Evolutionary conservation across 2,888 invertebrate species (phyloP).

Genomic region (Caenorhabditis sp.): DNA sequence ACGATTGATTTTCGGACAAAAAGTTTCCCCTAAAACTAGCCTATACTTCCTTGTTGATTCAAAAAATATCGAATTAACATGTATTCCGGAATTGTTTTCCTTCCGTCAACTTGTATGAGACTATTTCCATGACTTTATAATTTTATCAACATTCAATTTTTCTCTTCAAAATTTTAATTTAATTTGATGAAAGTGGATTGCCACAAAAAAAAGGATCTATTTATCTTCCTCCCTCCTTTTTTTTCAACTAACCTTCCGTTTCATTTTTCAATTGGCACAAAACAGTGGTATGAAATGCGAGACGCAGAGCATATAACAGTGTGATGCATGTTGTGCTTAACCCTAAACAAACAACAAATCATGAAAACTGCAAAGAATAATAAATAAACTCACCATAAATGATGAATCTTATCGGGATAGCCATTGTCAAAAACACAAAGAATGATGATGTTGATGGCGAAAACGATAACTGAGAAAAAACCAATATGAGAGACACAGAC

Average conservation of each 20-base stretch:
- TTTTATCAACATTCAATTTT: too few species aligned
- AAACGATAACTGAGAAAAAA: too few species aligned
- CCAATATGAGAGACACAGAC: too few species aligned
- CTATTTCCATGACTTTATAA: too few species aligned
- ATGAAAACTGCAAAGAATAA: not conserved
- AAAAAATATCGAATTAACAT: too few species aligned
- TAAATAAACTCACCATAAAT: conserved; percentile 23
- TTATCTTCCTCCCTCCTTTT: not conserved
- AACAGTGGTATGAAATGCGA: conserved; percentile 50
- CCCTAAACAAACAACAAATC: conserved; percentile 13
- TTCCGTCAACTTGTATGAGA: too few species aligned
- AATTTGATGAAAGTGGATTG: not conserved
- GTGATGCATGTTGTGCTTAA: conserved; percentile 42
- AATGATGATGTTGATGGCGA: not conserved
- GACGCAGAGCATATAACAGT: conserved; percentile 42
- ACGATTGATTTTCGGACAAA: too few species aligned
- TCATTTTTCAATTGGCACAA: conserved; percentile 42
- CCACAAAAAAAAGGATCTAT: not conserved
- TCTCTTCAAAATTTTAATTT: not conserved
- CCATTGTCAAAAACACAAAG: conserved; percentile 4
- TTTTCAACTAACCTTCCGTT: conserved; percentile 20
- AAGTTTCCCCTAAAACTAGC: too few species aligned
- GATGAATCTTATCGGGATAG: conserved; percentile 21
- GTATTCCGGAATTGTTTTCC: too few species aligned
- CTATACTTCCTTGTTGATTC: too few species aligned